Evolutionary conservation across 1,140 invertebrate genomes (phyloP).

Genomic region (Gonatopus flavifemur): DNA sequence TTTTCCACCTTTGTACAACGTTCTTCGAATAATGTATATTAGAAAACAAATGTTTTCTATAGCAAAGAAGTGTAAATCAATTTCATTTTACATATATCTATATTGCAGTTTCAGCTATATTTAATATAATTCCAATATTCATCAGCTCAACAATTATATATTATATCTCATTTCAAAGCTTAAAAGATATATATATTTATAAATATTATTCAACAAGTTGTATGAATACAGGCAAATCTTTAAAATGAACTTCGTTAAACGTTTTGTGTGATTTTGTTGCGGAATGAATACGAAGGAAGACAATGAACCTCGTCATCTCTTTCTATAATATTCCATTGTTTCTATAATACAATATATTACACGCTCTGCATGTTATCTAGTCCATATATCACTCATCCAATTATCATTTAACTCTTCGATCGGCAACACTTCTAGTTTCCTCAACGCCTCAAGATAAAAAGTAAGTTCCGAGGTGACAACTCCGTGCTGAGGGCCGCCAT

Average conservation of each 20-base stretch:
- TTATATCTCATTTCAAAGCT: no score
- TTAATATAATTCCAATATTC: no score
- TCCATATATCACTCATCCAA: conserved; percentile 80
- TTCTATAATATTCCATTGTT: conserved; percentile 41
- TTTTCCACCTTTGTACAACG: no score
- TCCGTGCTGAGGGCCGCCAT: conserved; percentile 94
- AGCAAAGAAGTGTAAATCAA: no score
- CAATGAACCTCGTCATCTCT: conserved; percentile 34
- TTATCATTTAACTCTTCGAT: conserved; percentile 71
- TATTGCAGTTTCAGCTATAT: no score
- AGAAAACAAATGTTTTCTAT: no score
- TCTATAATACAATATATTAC: conserved; percentile 52
- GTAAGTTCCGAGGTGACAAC: conserved; percentile 93
- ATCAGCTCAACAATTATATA: no score
- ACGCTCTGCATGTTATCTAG: conserved; percentile 63
- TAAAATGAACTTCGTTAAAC: not conserved
- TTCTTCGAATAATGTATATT: no score
- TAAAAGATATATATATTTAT: no score
- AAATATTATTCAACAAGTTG: not conserved
- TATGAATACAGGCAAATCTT: not conserved
- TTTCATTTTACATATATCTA: no score
- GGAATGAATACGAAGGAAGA: conserved; percentile 25
- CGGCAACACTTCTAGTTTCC: conserved; percentile 80
- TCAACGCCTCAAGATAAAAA: conserved; percentile 92
- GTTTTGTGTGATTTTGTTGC: not conserved